Evolutionary conservation across 2,113 vertebrate genomes (phyloP), one percentile per base, ranked within the genome.

Genomic region (Sinocyclocheilus anophthalmus): DNA sequence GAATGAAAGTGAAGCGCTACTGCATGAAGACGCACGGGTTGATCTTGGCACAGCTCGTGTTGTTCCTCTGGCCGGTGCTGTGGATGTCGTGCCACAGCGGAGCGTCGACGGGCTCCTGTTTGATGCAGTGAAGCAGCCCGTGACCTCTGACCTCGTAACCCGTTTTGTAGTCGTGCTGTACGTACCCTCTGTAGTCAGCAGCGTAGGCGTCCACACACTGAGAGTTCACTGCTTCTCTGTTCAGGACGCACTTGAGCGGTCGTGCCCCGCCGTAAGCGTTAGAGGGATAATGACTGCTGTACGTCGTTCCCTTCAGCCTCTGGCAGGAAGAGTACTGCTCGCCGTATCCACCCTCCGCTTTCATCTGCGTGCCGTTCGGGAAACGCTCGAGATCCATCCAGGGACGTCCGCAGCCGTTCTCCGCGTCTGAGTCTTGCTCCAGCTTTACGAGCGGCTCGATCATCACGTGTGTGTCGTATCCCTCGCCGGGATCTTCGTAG

Each of bases 21-120:
- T 91, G 94, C 93, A 95, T 93, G 86, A 94, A 95, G 75, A 93
- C 84, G 86, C 94, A 95, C 4, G 95, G 93, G 76, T 90, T 93
- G 79, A 91, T 86, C 89, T 94, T 95, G 87, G 92, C 91, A 7
- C 89, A 80, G 88, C 86, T 94, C 93, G 93, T 94, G 59, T 2
- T 11, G 42, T 2, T 45, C 42, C 9, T 45, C 42, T 1, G 9
- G 42, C 42, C 9, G 42, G 3, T 11, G 42, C 42, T 42, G 42
- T 6, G 8, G 42, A 42, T 6, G 93, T 93, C 89, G 0, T 94
- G 88, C 96, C 97, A 94, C 0, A 94, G 93, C 0, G 96, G 94
- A 1, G 97, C 97, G 91, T 98, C 97, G 91, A 96, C 92, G 30
- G 97, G 97, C 90, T 99, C 97, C 7, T 95, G 94, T 86, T 99